Evolutionary conservation across 2,797 vertebrate genomes (phyloP).

Genomic region (Craterocephalus amniculus): DNA sequence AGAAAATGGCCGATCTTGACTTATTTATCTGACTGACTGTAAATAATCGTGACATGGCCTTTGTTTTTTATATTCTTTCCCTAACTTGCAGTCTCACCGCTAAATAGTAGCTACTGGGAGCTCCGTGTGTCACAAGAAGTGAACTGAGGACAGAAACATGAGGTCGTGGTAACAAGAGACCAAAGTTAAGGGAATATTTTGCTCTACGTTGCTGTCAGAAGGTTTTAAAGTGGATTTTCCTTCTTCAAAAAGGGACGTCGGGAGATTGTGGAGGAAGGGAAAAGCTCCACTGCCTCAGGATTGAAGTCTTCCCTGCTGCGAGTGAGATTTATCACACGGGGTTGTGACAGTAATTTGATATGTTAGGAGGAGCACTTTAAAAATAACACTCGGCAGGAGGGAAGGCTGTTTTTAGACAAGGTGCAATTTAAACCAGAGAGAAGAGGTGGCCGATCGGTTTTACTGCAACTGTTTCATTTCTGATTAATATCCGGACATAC

Average conservation of each 20-base stretch:
- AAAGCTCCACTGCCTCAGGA: constrained; percentile 2
- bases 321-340: constrained; percentile 13
- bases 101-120: no score
- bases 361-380: constrained; percentile 43
- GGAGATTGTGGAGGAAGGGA: neutral
- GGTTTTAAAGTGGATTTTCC: constrained; percentile 1
- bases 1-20: no score
- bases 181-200: neutral
- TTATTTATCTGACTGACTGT: no score
- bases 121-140: no score
- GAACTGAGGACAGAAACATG: neutral
- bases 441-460: neutral
- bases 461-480: neutral
- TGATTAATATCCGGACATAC: neutral
- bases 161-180: neutral
- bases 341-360: constrained; percentile 27
- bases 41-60: no score
- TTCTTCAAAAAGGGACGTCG: neutral
- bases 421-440: neutral
- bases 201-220: neutral
- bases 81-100: no score
- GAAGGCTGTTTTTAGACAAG: constrained; percentile 27
- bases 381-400: constrained; percentile 21
- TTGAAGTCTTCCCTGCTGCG: constrained; percentile 8
- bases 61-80: no score